These are phyloP conservation scores for Amblyornis subalaris DNA, from an alignment of 2,113 vertebrate genomes.

Conservation along the genomic window DNA sequence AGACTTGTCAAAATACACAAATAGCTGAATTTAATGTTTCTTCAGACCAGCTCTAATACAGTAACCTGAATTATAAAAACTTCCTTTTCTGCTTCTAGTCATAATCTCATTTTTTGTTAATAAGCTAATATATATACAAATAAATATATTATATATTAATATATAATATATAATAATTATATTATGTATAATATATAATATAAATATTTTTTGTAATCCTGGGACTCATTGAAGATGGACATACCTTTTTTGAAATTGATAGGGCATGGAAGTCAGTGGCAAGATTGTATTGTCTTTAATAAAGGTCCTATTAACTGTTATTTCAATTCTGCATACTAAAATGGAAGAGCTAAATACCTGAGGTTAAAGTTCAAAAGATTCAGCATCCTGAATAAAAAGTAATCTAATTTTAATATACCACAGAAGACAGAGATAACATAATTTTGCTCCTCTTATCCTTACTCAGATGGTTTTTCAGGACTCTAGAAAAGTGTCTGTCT, in stretches of 20 bases:
- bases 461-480: not conserved
- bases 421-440: not conserved
- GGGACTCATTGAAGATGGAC: not conserved
- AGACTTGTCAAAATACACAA: not conserved
- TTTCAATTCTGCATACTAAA: not conserved
- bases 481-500: not conserved
- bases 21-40: not conserved
- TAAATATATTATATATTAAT: not conserved
- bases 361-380: not conserved
- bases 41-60: not conserved
- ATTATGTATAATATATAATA: no score
- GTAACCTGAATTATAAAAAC: not conserved
- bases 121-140: not conserved
- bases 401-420: not conserved
- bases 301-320: not conserved
- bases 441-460: not conserved
- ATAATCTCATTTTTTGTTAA: not conserved
- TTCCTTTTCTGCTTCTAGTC: not conserved
- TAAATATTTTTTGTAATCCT: not conserved
- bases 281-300: not conserved
- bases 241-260: not conserved
- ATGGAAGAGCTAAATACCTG: not conserved
- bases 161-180: not conserved
- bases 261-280: not conserved
- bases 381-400: not conserved